Conservation (phyloP, 2,797 vertebrate species). For the Sebastes baramenuke region DNA sequence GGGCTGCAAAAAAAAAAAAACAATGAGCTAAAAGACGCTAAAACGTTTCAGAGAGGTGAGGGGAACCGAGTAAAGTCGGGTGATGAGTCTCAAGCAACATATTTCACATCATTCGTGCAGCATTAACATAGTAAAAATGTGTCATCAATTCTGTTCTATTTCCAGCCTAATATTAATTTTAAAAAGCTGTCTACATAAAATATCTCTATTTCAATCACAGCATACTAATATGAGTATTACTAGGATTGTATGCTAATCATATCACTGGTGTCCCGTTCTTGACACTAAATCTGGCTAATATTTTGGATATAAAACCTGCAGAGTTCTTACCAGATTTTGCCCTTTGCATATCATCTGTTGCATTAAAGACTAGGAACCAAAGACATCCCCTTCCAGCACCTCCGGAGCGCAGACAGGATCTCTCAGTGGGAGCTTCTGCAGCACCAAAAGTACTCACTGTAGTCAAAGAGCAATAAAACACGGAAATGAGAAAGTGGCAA, state of each 20-base stretch:
- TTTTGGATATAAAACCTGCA: not conserved
- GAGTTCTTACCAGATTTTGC: conserved; percentile 22
- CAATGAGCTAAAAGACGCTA: accelerated
- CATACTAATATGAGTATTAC: not conserved
- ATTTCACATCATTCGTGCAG: too few species aligned
- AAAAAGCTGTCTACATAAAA: not conserved
- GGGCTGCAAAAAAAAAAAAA: not conserved
- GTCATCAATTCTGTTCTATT: too few species aligned
- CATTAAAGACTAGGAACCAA: not conserved
- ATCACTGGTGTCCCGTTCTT: not conserved
- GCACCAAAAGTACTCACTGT: not conserved
- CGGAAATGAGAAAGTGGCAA: conserved; percentile 7
- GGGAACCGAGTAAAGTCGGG: accelerated
- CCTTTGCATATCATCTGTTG: not conserved
- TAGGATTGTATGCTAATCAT: not conserved
- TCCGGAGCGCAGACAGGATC: accelerated
- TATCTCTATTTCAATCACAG: not conserved
- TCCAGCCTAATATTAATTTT: not conserved
- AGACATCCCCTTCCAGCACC: not conserved
- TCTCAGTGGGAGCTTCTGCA: not conserved
- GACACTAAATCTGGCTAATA: not conserved
- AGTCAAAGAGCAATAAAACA: not conserved
- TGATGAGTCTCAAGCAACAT: not conserved
- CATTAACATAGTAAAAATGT: not conserved
- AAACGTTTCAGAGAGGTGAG: not conserved